Evolutionary conservation across 2,797 vertebrate species (phyloP), one percentile per base, ranked within the genome.

Genomic region (Tangara arthus): DNA sequence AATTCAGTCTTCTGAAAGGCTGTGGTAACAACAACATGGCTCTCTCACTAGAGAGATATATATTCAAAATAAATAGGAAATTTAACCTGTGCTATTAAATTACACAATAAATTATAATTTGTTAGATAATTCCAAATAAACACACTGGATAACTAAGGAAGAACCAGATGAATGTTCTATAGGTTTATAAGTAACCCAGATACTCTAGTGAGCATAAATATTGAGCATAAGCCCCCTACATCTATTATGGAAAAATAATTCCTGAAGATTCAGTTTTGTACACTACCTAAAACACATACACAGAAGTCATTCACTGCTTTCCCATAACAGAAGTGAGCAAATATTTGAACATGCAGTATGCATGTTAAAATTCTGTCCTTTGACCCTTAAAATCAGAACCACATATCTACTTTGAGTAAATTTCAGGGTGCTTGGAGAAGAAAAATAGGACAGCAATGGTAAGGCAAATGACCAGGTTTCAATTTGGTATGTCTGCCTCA

Each of bases 41-140:
- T 90, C 15, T 50, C 59, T 47, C 39, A 64, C 24, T 77, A 44
- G 14, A 49, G 47, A 91, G 82, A 42, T 53, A 49, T 66, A 93
- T 35, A 44, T 91, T 93, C 47, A 87, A 60, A 92, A 76, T 79
- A 12, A 91, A 79, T 44, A 27, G 44, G 57, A 91, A 65, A 87
- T 57, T 53, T 72, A 72, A 24, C 20, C 12, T 65, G 28, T 59
- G 32, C 3, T 34, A 66, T 83, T 81, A 42, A 90, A 87, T 86
- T 84, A 41, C 30, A 87, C 60, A 91, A 59, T 93, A 82, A 89
- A 86, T 83, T 76, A 90, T 64, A 0, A 13, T 82, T 93, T 87
- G 8, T 37, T 68, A 65, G 65, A 21, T 53, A 86, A 90, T 57
- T 95, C 52, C 87, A 95, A 92, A 94, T 85, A 76, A 34, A 64